Evolutionary conservation across 2,113 vertebrate species (phyloP), one percentile per base, ranked within the genome.

Genomic region (Crotophaga sulcirostris): DNA sequence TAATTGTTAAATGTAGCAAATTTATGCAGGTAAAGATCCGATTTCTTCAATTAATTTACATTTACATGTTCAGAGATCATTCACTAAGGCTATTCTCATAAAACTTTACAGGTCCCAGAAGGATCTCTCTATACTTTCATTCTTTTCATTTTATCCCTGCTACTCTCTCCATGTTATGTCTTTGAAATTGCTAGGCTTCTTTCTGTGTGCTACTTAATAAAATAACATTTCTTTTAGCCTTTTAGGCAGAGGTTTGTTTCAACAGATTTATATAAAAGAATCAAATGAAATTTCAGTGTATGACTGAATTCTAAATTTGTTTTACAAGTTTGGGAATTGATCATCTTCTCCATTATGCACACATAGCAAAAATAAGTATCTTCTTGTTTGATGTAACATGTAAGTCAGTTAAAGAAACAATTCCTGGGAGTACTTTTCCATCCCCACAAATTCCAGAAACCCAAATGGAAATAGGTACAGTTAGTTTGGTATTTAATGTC

Each of bases 21-120:
- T 96, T 95, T 96, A 93, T 97, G 58, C 94, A 94, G 92, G 80
- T 78, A 94, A 94, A 91, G 69, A 80, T 95, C 95, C 47, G 68
- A 66, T 94, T 93, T 94, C 63, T 93, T 96, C 89, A 89, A 74
- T 95, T 97, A 93, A 84, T 97, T 96, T 93, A 73, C 77, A 87
- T 96, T 96, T 78, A 87, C 70, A 68, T 1, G 9, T 95, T 87
- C 44, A 64, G 89, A 92, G 86, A 87, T 93, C 75, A 94, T 96
- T 67, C 18, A 0, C 85, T 82, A 84, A 31, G 77, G 49, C 79
- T 96, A 67, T 93, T 77, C 87, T 86, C 85, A 94, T 93, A 96
- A 94, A 92, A 93, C 88, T 89, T 79, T 94, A 89, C 94, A 75
- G 25, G 66, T 94, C 59, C 79, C 96, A 86, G 84, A 93, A 93